Evolutionary conservation across 2,888 invertebrate species (phyloP).

Genomic region (Metacarcinus magister): DNA sequence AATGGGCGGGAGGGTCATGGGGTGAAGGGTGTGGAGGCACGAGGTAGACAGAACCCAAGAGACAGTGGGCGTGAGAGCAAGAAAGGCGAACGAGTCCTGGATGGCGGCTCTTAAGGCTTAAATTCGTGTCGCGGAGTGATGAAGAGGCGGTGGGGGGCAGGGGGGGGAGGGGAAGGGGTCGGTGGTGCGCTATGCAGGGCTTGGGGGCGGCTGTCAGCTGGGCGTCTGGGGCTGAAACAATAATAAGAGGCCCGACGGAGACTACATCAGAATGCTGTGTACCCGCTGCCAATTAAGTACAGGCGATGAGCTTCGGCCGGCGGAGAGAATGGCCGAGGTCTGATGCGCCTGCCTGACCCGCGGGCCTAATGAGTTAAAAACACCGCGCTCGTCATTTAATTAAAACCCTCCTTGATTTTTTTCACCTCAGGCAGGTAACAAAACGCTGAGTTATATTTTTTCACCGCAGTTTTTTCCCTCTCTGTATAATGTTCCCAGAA

Average conservation of each 20-base stretch:
- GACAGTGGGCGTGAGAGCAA: neutral
- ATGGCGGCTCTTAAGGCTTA: slow-evolving; percentile 30
- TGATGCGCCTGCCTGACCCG: slow-evolving; percentile 43
- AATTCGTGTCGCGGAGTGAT: slow-evolving; percentile 43
- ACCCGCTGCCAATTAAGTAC: slow-evolving; percentile 60
- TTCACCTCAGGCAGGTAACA: slow-evolving; percentile 65
- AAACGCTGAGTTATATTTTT: slow-evolving; percentile 52
- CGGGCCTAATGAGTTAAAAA: slow-evolving; percentile 67
- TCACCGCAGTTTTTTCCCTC: neutral
- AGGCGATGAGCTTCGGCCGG: slow-evolving; percentile 33
- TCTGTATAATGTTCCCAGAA: slow-evolving; percentile 50
- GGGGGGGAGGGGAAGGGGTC: neutral
- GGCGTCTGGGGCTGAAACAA: slow-evolving; percentile 55
- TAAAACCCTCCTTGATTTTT: slow-evolving; percentile 71
- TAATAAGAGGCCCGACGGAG: slow-evolving; percentile 60
- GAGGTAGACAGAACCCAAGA: neutral
- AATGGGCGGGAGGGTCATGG: neutral
- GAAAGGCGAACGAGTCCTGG: neutral
- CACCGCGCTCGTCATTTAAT: slow-evolving; percentile 69
- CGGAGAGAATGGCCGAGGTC: slow-evolving; percentile 28
- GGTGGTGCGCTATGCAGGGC: neutral
- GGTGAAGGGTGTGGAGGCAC: neutral
- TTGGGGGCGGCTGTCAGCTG: slow-evolving; percentile 51
- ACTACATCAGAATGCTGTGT: slow-evolving; percentile 60
- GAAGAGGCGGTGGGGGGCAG: neutral